These are phyloP conservation scores for Pimpla rufipes DNA, from an alignment of 2,888 invertebrate genomes.

Conservation along the genomic window DNA sequence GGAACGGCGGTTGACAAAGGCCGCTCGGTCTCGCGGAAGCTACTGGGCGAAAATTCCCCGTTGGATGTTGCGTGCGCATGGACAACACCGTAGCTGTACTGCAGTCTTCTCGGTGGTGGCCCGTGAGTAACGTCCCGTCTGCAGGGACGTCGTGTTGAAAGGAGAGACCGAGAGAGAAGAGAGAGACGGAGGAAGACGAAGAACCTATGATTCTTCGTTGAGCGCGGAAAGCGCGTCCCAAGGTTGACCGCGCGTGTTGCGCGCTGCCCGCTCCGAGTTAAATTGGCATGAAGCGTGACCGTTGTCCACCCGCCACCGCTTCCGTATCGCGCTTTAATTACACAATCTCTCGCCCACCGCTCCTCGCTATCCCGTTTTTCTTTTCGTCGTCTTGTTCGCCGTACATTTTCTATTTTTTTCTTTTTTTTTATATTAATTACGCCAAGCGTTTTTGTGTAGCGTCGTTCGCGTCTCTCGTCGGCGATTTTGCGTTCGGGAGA, in stretches of 20 bases:
- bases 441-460: not conserved
- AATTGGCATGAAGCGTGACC: slow-evolving; percentile 84
- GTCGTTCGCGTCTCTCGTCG: not conserved
- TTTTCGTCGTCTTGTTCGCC: slow-evolving; percentile 65
- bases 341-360: slow-evolving; percentile 67
- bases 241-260: slow-evolving; percentile 66
- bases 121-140: not conserved
- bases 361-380: slow-evolving; percentile 75
- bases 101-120: slow-evolving; percentile 17
- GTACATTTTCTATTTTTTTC: slow-evolving; percentile 26
- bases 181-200: slow-evolving; percentile 5
- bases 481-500: not conserved
- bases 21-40: slow-evolving; percentile 56
- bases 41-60: slow-evolving; percentile 47
- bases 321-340: slow-evolving; percentile 80
- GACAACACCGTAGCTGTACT: slow-evolving; percentile 26
- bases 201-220: slow-evolving; percentile 44
- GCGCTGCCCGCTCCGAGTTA: slow-evolving; percentile 75
- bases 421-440: slow-evolving; percentile 29
- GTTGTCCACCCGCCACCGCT: slow-evolving; percentile 78
- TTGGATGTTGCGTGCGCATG: slow-evolving; percentile 60
- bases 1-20: slow-evolving; percentile 63
- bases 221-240: slow-evolving; percentile 65
- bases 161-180: no score
- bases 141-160: not conserved